phyloP scores from a whole-genome alignment of 2,113 vertebrate genomes.

The Ifrita kowaldi region DNA sequence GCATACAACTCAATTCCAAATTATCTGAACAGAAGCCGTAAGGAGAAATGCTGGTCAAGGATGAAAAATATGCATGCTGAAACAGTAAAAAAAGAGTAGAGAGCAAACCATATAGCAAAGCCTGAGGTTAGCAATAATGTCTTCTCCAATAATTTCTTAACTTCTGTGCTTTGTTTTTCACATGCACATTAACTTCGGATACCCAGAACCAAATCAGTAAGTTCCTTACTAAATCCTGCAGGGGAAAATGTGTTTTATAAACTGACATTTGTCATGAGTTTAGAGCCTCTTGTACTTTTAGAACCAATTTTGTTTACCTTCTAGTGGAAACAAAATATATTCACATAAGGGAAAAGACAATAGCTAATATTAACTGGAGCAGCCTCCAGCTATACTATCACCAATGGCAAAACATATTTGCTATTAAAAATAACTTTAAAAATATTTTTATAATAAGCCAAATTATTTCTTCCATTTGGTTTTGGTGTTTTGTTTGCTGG shows the following conservation, averaged over 20 bases:
- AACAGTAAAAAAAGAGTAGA: neutral
- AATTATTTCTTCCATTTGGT: neutral
- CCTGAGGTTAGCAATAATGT: neutral
- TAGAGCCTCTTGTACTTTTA: conserved; percentile 8
- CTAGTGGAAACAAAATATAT: conserved; percentile 3
- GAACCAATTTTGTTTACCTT: neutral
- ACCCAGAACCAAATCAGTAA: neutral
- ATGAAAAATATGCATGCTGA: neutral
- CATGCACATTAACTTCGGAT: neutral
- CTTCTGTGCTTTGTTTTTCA: neutral
- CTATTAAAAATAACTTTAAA: neutral
- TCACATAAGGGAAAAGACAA: neutral
- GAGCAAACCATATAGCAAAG: neutral
- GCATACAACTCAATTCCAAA: neutral
- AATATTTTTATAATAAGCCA: neutral
- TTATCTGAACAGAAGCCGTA: neutral
- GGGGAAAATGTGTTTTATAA: neutral
- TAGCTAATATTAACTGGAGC: neutral
- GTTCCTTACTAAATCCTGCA: neutral
- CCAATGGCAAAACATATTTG: neutral
- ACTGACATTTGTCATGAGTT: neutral
- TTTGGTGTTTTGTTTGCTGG: neutral
- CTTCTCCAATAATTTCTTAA: neutral
- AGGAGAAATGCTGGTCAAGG: neutral
- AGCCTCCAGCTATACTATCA: neutral